phyloP scores from a whole-genome alignment of 2,888 invertebrate species.

The Drepana falcataria region DNA sequence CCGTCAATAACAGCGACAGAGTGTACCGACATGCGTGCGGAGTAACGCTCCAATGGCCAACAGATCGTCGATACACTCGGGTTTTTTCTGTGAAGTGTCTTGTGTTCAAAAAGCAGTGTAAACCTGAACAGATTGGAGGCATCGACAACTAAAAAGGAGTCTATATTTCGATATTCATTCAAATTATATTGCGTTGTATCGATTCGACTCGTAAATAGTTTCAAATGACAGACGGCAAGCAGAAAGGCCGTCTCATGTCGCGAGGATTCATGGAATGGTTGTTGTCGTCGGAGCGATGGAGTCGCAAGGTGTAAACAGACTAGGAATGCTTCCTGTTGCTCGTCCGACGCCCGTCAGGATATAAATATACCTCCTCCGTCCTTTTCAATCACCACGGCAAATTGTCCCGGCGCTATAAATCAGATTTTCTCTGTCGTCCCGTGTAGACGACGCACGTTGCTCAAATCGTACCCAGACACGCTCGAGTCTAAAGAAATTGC shows the following conservation, averaged over 20 bases:
- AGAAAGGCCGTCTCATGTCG: background rate
- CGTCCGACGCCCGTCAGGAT: background rate
- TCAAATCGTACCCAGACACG: too few species aligned
- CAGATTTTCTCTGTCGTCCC: too few species aligned
- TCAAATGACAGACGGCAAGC: background rate
- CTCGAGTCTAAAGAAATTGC: too few species aligned
- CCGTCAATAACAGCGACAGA: conserved; percentile 7
- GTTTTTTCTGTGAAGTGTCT: background rate
- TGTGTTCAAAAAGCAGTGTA: background rate
- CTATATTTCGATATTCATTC: background rate
- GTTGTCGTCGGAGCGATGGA: background rate
- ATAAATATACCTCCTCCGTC: background rate
- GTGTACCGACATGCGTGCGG: conserved; percentile 33
- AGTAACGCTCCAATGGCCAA: conserved; percentile 42
- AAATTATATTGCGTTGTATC: background rate
- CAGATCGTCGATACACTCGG: conserved; percentile 54
- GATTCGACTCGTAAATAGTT: background rate
- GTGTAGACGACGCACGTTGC: too few species aligned
- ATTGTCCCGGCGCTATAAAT: too few species aligned
- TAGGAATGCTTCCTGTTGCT: background rate
- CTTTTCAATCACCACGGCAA: background rate
- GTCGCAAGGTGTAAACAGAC: background rate
- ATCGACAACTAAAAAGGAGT: background rate
- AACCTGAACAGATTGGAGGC: background rate
- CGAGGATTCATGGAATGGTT: background rate